A percentile compares a stretch with the other conserved stretches of the same genome.
Evolutionary conservation across 2,797 vertebrate genomes (phyloP).

Genomic region (Sebastes trivittatus): DNA sequence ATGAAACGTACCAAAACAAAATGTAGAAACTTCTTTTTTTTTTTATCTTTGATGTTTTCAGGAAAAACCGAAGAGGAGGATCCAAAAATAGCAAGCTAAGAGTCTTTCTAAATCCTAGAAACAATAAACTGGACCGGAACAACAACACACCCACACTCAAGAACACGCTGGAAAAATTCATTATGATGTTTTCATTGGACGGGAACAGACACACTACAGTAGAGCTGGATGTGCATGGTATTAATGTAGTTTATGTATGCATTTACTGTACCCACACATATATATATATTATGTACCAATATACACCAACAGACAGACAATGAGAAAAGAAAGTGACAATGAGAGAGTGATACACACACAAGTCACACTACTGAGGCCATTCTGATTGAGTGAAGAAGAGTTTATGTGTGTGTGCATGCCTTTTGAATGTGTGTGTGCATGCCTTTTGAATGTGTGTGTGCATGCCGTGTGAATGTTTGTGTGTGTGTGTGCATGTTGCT

Average conservation of each 20-base stretch:
- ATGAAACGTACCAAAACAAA: constrained; percentile 22
- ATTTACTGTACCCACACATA: neutral
- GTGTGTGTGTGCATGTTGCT: constrained; percentile 7
- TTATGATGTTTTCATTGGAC: constrained; percentile 17
- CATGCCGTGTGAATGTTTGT: neutral
- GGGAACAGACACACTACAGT: neutral
- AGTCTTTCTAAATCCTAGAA: constrained; percentile 41
- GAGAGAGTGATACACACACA: neutral
- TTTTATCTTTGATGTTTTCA: neutral
- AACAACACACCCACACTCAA: constrained; percentile 42
- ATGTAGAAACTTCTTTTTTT: neutral
- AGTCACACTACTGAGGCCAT: neutral
- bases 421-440: neutral
- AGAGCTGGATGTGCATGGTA: neutral
- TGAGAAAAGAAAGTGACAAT: neutral
- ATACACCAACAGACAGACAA: neutral
- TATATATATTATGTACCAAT: too few relatives aligned
- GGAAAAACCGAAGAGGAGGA: constrained; percentile 40
- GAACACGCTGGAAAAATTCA: constrained; percentile 17
- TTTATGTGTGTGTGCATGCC: constrained; percentile 6
- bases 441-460: neutral
- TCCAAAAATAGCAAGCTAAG: constrained; percentile 24
- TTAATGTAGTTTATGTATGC: neutral
- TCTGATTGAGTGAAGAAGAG: neutral
- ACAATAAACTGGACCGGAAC: constrained; percentile 47